Base-by-base conservation (phyloP, 1,140 invertebrate species). In the fruit fly (Drosophila melanogaster) region DNA sequence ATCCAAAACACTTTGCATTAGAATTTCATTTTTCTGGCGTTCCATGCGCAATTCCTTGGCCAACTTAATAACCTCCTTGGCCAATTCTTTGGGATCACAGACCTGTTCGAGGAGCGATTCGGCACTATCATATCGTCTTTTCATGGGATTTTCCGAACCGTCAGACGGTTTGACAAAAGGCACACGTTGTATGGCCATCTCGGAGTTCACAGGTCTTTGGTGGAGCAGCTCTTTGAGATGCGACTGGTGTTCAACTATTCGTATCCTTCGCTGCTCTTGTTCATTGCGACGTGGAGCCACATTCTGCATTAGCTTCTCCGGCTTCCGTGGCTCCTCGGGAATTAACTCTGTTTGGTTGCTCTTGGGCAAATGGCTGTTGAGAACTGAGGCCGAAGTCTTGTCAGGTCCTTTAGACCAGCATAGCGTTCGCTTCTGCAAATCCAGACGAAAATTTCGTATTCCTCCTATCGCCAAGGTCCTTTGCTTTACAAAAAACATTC, bases 211-310 rank as follows among this genome's bases (percentile, higher is more conserved):
- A 35, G 15, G 38, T 3, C 12, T 53, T 10, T 79, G 56, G 0
- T 30, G 8, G 0, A 57, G 22, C 2, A 79, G 12, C 0, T 47
- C 15, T 8, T 69, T 43, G 0, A 79, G 24, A n/a, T 61, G 44
- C 2, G 7, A 7, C 6, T 38, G 56, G 12, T 58, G 74, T 24
- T 79, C 37, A 7, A 33, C 11, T 7, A 46, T 64, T 0, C 77
- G 55, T 4, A 46, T 4, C 19, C 44, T 43, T 0, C 77, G 77
- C 17, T 79, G 76, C 17, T 79, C 76, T 4, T 69, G 15, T 5
- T 79, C 76, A n/a, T 67, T 64, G 0, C 77, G 60, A 11, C 22
- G 47, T 0, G 69, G 72, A 0, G 24, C 41, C 1, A 33, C 12
- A 3, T n/a, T 14, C 37, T 5, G 5, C 10, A 53, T 2, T 0